phyloP scores from a whole-genome alignment of 1,140 invertebrate species.

The Drosophila arawakana region DNA sequence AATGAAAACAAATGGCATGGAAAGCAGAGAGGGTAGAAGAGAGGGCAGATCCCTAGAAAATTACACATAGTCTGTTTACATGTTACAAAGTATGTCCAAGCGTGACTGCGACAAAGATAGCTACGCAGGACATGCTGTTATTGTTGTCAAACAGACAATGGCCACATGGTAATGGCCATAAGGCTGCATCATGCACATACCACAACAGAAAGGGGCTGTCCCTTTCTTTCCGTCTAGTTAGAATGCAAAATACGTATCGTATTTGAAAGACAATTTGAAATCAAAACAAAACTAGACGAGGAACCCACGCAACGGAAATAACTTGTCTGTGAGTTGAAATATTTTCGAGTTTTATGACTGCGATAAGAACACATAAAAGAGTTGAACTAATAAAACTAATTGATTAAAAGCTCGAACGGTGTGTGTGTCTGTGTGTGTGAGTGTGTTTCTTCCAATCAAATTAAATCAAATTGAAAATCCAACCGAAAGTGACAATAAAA shows the following conservation, averaged over 20 bases:
- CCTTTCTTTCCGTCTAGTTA: constrained; percentile 14
- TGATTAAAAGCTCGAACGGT: constrained; percentile 23
- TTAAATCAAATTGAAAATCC: constrained; percentile 65
- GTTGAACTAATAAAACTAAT: constrained; percentile 51
- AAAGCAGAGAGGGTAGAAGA: constrained; percentile 21
- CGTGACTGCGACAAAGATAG: constrained; percentile 63
- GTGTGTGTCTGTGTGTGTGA: constrained; percentile 10
- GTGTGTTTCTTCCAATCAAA: constrained; percentile 36
- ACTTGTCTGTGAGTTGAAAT: constrained; percentile 5
- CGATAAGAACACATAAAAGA: constrained; percentile 43
- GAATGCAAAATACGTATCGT: constrained; percentile 1
- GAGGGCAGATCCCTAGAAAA: background rate
- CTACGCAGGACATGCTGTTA: constrained; percentile 45
- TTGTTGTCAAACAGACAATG: constrained; percentile 51
- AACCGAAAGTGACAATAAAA: constrained; percentile 78
- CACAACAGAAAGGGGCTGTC: background rate
- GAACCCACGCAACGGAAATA: constrained; percentile 45
- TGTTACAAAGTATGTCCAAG: constrained; percentile 11
- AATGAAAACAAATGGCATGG: constrained; percentile 47
- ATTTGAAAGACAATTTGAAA: background rate
- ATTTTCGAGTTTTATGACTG: constrained; percentile 18
- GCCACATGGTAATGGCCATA: constrained; percentile 46
- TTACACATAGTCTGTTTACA: background rate
- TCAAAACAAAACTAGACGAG: background rate
- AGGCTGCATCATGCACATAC: constrained; percentile 51